Evolutionary conservation across 2,888 invertebrate genomes (phyloP).

Genomic region (Muscina levida): DNA sequence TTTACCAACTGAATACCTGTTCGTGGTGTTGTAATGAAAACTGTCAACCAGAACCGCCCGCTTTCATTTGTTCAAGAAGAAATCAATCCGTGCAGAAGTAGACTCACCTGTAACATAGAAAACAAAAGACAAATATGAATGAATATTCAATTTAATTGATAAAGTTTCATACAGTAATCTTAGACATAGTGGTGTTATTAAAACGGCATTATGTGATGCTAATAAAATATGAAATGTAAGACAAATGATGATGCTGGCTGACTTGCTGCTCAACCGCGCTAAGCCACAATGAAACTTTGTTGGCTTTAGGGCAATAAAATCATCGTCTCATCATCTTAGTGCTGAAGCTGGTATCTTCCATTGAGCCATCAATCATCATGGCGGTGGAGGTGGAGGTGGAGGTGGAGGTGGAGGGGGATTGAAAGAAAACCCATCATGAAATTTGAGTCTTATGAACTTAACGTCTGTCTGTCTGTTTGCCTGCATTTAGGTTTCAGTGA

Average conservation of each 20-base stretch:
- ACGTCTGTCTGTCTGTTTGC: conserved; percentile 17
- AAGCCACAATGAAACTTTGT: conserved; percentile 3
- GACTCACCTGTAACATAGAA: conserved; percentile 9
- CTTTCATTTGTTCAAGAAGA: too few relatives aligned
- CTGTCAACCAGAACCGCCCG: too few relatives aligned
- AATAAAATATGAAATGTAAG: background rate
- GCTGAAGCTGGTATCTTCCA: background rate
- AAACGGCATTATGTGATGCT: background rate
- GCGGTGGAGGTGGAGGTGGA: too few relatives aligned
- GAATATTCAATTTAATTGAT: conserved; percentile 8
- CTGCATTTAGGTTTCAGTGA: background rate
- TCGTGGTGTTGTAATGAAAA: too few relatives aligned
- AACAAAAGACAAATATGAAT: conserved; percentile 25
- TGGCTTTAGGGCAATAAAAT: conserved; percentile 24
- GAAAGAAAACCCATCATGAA: background rate
- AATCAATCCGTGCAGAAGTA: background rate
- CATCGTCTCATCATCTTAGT: background rate
- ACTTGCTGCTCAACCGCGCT: background rate
- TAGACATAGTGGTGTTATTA: conserved; percentile 10
- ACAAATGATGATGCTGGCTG: background rate
- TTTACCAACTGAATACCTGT: too few relatives aligned
- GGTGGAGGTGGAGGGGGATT: too few relatives aligned
- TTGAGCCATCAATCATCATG: conserved; percentile 15
- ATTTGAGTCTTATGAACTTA: background rate
- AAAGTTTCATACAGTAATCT: background rate